Evolutionary conservation across 2,888 invertebrate species (phyloP).

Genomic region (Harpalus rufipes): DNA sequence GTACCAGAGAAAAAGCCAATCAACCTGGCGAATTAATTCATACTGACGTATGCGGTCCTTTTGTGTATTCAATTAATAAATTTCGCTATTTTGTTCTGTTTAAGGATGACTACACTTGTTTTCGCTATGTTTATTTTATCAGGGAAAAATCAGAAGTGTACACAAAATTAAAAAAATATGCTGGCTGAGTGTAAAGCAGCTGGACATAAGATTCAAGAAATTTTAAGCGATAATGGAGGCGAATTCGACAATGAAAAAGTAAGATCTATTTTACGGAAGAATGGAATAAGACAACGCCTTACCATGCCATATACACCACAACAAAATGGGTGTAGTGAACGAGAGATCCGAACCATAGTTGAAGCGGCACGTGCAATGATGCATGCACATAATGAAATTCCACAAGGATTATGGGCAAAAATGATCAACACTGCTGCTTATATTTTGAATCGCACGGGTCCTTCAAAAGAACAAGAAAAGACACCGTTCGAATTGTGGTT

Average conservation of each 20-base stretch:
- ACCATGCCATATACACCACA: conserved; percentile 44
- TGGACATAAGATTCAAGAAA: not conserved
- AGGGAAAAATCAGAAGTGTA: conserved; percentile 43
- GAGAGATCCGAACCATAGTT: not conserved
- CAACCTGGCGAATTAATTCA: conserved; percentile 69
- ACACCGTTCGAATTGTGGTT: conserved; percentile 70
- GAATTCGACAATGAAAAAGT: not conserved
- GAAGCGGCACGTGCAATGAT: conserved; percentile 55
- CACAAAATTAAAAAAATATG: not conserved
- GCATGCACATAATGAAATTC: conserved; percentile 61
- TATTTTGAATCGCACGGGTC: conserved; percentile 69
- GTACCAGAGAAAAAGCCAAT: conserved; percentile 67
- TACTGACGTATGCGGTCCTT: conserved; percentile 71
- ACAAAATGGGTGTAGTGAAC: not conserved
- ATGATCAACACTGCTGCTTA: conserved; percentile 67
- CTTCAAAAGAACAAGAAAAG: conserved; percentile 68
- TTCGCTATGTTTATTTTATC: conserved; percentile 26
- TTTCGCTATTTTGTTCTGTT: conserved; percentile 48
- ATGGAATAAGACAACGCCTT: conserved; percentile 24
- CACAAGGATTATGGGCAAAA: conserved; percentile 68
- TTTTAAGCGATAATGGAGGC: not conserved
- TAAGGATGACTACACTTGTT: conserved; percentile 43
- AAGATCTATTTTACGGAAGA: not conserved
- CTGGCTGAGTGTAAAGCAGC: conserved; percentile 29
- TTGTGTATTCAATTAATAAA: conserved; percentile 51